A percentile compares a stretch with the other conserved stretches of the same genome.
phyloP scores from a whole-genome alignment of 2,113 vertebrate species.

The Eublepharis macularius region DNA sequence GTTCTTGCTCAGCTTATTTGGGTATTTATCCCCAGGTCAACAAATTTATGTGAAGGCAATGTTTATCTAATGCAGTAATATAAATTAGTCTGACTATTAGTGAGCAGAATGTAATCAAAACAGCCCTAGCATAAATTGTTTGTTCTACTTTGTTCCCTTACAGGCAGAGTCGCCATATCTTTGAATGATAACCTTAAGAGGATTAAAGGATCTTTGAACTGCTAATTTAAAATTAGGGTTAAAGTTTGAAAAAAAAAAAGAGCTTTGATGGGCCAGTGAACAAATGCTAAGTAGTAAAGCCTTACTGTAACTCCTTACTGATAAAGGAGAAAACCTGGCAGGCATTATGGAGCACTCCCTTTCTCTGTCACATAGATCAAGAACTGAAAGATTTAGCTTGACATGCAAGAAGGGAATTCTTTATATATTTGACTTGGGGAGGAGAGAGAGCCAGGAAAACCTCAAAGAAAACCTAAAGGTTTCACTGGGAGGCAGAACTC shows the following conservation, averaged over 20 bases:
- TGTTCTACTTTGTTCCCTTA: neutral
- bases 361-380: neutral
- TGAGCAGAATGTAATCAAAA: constrained; percentile 18
- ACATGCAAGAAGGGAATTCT: neutral
- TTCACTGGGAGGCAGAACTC: constrained; percentile 1
- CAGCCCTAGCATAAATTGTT: neutral
- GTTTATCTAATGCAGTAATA: neutral
- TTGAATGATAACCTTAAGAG: neutral
- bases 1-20: constrained; percentile 42
- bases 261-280: neutral
- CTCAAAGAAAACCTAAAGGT: neutral
- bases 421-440: neutral
- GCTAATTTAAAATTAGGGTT: constrained; percentile 12
- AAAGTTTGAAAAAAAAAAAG: neutral
- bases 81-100: constrained; percentile 4
- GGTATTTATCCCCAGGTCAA: constrained; percentile 50
- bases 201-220: neutral
- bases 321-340: neutral
- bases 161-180: neutral
- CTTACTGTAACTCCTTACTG: neutral
- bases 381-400: neutral
- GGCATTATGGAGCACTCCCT: neutral
- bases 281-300: constrained; percentile 1
- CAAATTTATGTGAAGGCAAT: constrained; percentile 21
- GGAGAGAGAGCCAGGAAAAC: neutral